Percentiles rank a stretch among this genome's conserved stretches.
Conservation (phyloP, 2,888 invertebrate genomes). For the Thereva nobilitata region DNA sequence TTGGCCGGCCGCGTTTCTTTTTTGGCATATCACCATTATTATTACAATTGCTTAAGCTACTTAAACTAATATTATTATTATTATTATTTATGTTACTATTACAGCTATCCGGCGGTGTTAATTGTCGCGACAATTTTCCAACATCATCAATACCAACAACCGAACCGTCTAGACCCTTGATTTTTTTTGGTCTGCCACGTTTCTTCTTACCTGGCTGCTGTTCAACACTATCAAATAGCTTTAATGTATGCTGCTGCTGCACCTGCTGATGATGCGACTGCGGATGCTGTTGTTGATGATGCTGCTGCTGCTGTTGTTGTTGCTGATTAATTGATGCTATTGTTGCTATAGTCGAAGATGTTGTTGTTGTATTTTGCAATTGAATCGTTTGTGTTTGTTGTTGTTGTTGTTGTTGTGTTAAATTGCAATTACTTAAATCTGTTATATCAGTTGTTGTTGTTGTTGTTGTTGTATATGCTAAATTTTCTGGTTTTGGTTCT, state of each 20-base stretch:
- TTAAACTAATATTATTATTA: conserved; percentile 27
- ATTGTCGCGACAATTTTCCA: conserved; percentile 38
- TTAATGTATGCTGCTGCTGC: conserved; percentile 32
- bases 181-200: conserved; percentile 85
- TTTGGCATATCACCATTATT: conserved; percentile 68
- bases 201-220: conserved; percentile 76
- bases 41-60: conserved; percentile 22
- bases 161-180: conserved; percentile 50
- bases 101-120: conserved; percentile 54
- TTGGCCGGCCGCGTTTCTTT: conserved; percentile 86
- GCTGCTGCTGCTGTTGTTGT: neutral
- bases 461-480: conserved; percentile 37
- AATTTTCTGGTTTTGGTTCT: conserved; percentile 50
- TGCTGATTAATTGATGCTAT: neutral
- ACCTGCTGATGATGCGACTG: neutral
- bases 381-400: neutral
- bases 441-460: conserved; percentile 42
- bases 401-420: conserved; percentile 34
- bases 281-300: neutral
- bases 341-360: conserved; percentile 2
- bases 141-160: conserved; percentile 65
- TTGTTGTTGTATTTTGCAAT: conserved; percentile 2
- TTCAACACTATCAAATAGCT: conserved; percentile 13
- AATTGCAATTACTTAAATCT: conserved; percentile 41
- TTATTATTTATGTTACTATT: conserved; percentile 37